Percentiles rank a stretch among this genome's conserved stretches.
phyloP scores from a whole-genome alignment of 2,888 invertebrate species.

The Trichogramma evanescens region DNA sequence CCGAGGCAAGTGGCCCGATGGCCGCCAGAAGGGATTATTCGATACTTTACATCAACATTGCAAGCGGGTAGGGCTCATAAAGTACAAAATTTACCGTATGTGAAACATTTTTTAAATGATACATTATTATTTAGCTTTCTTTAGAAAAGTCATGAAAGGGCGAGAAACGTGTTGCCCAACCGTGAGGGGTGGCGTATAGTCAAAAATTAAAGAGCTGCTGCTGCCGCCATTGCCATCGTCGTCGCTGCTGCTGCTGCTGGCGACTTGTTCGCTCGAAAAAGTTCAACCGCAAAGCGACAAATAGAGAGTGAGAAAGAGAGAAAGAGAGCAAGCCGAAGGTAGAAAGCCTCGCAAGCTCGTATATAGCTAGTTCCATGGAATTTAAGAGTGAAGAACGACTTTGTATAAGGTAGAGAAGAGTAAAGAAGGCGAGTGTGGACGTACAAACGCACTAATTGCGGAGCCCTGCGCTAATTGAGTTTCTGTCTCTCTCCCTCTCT shows the following conservation, averaged over 20 bases:
- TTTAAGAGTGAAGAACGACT: too few relatives aligned
- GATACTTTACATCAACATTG: too few relatives aligned
- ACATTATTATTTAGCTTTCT: too few relatives aligned
- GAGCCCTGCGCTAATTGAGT: conserved; percentile 22
- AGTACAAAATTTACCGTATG: too few relatives aligned
- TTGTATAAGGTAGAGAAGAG: too few relatives aligned
- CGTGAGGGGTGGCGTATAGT: conserved; percentile 6
- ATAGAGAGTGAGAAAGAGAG: not conserved
- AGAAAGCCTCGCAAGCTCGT: conserved; percentile 5
- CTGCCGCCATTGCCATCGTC: too few relatives aligned
- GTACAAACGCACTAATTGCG: conserved; percentile 25
- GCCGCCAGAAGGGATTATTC: too few relatives aligned
- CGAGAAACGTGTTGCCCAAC: not conserved
- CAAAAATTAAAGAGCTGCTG: not conserved
- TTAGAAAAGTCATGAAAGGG: conserved; percentile 7
- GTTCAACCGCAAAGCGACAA: not conserved
- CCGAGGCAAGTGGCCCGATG: too few relatives aligned
- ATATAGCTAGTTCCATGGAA: not conserved
- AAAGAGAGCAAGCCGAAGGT: not conserved
- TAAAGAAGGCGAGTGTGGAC: not conserved
- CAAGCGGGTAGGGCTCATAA: too few relatives aligned
- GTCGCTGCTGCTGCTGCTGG: too few relatives aligned
- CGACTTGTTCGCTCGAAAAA: too few relatives aligned
- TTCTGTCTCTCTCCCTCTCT: not conserved
- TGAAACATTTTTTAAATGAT: too few relatives aligned